phyloP scores from a whole-genome alignment of 2,888 invertebrate species.

The Ectemnius lituratus region DNA sequence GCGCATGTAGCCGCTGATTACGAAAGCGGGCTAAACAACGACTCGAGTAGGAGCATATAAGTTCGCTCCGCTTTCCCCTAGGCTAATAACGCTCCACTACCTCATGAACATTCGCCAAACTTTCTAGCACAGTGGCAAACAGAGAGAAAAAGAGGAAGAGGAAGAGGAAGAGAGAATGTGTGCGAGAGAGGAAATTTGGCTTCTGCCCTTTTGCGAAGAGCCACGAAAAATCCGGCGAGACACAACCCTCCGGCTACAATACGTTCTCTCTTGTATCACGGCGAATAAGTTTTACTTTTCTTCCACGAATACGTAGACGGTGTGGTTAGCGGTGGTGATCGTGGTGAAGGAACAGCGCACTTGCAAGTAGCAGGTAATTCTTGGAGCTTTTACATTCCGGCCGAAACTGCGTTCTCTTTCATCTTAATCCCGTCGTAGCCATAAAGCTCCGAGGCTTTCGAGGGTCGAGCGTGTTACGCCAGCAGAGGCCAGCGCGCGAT shows the following conservation, averaged over 20 bases:
- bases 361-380: constrained; percentile 3
- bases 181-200: no score
- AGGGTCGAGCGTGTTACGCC: constrained; percentile 21
- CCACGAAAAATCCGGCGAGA: no score
- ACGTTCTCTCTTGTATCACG: no score
- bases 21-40: constrained; percentile 8
- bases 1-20: constrained; percentile 10
- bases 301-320: no score
- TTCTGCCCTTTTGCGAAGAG: no score
- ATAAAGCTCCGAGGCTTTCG: constrained; percentile 31
- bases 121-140: neutral
- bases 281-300: no score
- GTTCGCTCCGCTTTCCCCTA: constrained; percentile 4
- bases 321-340: neutral
- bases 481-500: constrained; percentile 10
- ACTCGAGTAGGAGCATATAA: neutral
- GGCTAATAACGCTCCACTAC: constrained; percentile 11
- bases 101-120: constrained; percentile 2
- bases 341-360: neutral
- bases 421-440: constrained; percentile 37
- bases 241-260: no score
- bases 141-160: constrained; percentile 2
- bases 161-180: neutral
- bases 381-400: constrained; percentile 13
- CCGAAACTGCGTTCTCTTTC: constrained; percentile 45